Conservation (phyloP, 2,888 invertebrate species). For the Sinohyriopsis cumingii region DNA sequence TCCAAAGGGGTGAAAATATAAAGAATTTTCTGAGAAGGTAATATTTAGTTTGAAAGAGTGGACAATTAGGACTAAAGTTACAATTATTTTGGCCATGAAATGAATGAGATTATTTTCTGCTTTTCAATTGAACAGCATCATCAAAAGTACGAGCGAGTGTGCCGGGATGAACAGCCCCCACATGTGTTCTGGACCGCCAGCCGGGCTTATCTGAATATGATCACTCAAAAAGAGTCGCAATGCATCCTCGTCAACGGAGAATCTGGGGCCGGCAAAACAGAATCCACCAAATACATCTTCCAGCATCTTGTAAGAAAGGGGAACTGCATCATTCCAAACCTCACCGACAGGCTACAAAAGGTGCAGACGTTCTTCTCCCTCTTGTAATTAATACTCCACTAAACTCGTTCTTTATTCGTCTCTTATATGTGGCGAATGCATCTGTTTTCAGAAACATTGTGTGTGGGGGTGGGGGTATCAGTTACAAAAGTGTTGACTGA, state of each 20-base stretch:
- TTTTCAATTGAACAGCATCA: no score
- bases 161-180: constrained; percentile 35
- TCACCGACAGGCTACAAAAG: constrained; percentile 51
- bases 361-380: constrained; percentile 19
- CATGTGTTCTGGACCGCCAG: constrained; percentile 60
- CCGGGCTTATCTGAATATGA: constrained; percentile 39
- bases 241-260: constrained; percentile 61
- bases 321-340: constrained; percentile 25
- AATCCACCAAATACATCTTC: constrained; percentile 57
- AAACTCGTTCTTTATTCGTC: not conserved
- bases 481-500: no score
- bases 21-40: no score
- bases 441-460: no score
- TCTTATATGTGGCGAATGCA: no score
- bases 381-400: not conserved
- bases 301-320: constrained; percentile 50
- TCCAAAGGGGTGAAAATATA: no score
- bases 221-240: constrained; percentile 31
- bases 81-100: no score
- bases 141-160: constrained; percentile 14
- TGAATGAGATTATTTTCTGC: no score
- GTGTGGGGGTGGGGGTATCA: no score
- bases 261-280: constrained; percentile 62
- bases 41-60: no score
- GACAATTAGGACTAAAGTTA: no score